phyloP scores from a whole-genome alignment of 2,797 vertebrate species.

The Sebastes matsubarae region DNA sequence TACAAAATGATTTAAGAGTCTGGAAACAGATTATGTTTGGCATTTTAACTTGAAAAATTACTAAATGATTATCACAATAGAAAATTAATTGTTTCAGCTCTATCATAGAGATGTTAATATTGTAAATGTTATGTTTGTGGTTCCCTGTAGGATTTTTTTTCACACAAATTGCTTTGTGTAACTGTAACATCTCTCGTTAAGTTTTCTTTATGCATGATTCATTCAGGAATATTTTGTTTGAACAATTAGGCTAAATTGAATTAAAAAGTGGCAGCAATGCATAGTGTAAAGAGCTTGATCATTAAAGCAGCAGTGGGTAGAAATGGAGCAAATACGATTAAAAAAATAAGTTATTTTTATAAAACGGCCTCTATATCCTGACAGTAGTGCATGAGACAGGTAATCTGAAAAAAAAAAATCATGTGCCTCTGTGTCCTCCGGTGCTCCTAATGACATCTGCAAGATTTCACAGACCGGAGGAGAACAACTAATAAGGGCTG shows the following conservation, averaged over 20 bases:
- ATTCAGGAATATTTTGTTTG: background rate
- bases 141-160: background rate
- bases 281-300: too few species aligned
- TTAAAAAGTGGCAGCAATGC: rapidly evolving
- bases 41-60: background rate
- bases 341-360: too few species aligned
- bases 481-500: too few species aligned
- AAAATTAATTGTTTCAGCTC: background rate
- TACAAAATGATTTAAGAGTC: background rate
- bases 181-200: background rate
- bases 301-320: too few species aligned
- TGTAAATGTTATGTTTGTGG: background rate
- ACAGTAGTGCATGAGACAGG: too few species aligned
- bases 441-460: too few species aligned
- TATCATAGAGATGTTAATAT: background rate
- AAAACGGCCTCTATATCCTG: too few species aligned
- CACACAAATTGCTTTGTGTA: background rate
- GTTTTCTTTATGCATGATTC: background rate
- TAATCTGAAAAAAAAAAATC: too few species aligned
- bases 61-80: background rate
- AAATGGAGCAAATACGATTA: too few species aligned
- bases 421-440: too few species aligned
- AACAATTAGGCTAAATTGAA: background rate
- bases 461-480: too few species aligned
- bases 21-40: background rate